Percentiles rank a stretch among this genome's conserved stretches.
Conservation (phyloP, 1,140 invertebrate genomes). For the Achroia grisella region DNA sequence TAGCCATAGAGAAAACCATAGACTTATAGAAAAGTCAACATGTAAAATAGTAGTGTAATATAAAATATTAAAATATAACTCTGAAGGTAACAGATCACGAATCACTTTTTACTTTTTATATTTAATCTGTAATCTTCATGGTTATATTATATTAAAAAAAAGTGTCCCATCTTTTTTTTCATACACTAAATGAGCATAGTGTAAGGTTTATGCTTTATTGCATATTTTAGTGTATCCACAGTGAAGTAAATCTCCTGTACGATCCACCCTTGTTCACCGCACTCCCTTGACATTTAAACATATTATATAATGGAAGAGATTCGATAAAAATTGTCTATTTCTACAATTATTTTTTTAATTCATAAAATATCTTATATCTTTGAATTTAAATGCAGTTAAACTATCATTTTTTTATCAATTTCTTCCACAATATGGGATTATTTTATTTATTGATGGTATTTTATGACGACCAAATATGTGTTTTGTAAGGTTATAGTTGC, state of each 20-base stretch:
- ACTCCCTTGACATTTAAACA: constrained; percentile 12
- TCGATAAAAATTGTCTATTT: constrained; percentile 17
- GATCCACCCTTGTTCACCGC: constrained; percentile 23
- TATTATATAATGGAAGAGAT: constrained; percentile 16
- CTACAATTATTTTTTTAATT: not conserved
- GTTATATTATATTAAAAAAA: too few species aligned
- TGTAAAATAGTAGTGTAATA: too few species aligned
- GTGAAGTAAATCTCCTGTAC: constrained; percentile 23
- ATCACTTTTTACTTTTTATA: too few species aligned
- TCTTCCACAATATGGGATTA: constrained; percentile 51
- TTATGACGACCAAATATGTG: constrained; percentile 7
- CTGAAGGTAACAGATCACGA: too few species aligned
- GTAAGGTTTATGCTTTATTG: constrained; percentile 28
- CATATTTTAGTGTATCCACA: constrained; percentile 32
- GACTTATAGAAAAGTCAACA: too few species aligned
- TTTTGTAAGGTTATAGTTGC: constrained; percentile 16
- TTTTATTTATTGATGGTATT: constrained; percentile 49
- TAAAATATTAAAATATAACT: too few species aligned
- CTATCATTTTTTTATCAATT: constrained; percentile 21
- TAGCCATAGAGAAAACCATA: too few species aligned
- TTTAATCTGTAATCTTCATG: too few species aligned
- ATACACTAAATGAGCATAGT: constrained; percentile 38
- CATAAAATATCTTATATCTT: not conserved
- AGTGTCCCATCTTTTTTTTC: too few species aligned
- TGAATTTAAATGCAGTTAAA: not conserved